Conservation (phyloP, 1,140 invertebrate genomes). For the Colletes latitarsis region DNA sequence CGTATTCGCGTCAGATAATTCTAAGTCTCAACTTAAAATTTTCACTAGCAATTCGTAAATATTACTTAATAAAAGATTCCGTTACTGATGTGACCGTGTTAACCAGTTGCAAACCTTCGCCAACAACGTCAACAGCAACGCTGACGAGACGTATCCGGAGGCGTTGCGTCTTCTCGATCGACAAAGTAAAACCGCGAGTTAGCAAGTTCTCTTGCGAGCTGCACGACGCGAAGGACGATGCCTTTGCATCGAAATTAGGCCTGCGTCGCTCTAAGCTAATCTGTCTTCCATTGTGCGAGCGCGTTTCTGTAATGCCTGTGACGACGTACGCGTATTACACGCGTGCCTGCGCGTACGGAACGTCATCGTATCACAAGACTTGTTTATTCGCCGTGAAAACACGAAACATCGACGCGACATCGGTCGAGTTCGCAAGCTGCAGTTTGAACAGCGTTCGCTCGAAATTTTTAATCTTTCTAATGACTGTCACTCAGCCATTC, state of each 20-base stretch:
- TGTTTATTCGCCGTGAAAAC: neutral
- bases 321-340: neutral
- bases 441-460: neutral
- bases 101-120: conserved; percentile 12
- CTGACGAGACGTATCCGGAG: neutral
- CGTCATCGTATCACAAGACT: neutral
- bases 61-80: no score
- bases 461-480: neutral
- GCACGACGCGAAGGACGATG: neutral
- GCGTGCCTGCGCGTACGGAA: neutral
- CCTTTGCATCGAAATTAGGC: neutral
- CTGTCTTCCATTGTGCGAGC: neutral
- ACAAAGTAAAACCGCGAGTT: conserved; percentile 22
- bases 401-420: neutral
- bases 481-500: neutral
- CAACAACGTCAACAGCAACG: neutral
- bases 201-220: neutral
- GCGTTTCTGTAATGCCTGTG: neutral
- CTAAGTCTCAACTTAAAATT: no score
- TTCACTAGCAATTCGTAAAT: no score
- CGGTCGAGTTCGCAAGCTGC: neutral
- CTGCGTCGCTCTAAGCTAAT: neutral
- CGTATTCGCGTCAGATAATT: no score
- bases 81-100: conserved; percentile 4
- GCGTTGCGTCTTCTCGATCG: conserved; percentile 5